Evolutionary conservation across 1,140 invertebrate species (phyloP), one percentile per base, ranked within the genome.

Genomic region (Conopomorpha cramerella): DNA sequence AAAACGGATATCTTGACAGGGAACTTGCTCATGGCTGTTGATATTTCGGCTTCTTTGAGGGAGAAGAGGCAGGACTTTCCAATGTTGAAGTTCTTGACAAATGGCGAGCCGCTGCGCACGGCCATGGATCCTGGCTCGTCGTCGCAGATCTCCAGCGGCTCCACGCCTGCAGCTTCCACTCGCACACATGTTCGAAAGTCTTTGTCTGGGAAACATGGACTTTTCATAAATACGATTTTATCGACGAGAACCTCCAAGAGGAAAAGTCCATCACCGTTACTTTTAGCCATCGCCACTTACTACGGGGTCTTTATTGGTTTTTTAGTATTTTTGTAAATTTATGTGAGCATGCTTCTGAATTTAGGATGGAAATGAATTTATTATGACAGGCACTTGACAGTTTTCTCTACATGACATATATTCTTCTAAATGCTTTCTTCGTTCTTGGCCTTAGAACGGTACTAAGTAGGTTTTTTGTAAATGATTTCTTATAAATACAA

Each of bases 51-150:
- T 45, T 78, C 62, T 44, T 73, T 70, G 0, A 82, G 49, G 0
- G 78, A 79, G 42, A 82, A 82, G 11, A 82, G 51, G 39, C 79
- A 81, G 2, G 80, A 81, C 51, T 81, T 81, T 4, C 80, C 81
- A 41, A 53, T 81, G 43, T 81, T 82, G 15, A 79, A 71, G 1
- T 50, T 59, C 47, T 63, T 68, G 3, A 67, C 53, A 26, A 70
- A 70, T 2, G 59, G 57, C 8, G 56, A 56, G 14, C 51, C 62
- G 13, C 55, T 55, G 18, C 45, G 58, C 12, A 63, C 62, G 13
- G 60, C 42, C 40, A 63, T 65, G 2, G 56, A 48, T 6, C 50
- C 53, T 34, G 78, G 64, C 39, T 82, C 80, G 34, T 79, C 76
- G 41, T 82, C 81, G 55, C 80, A 82, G 30, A 83, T 73, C 16